Evolutionary conservation across 2,113 vertebrate species (phyloP), one percentile per base, ranked within the genome.

Genomic region (Anser cygnoides): DNA sequence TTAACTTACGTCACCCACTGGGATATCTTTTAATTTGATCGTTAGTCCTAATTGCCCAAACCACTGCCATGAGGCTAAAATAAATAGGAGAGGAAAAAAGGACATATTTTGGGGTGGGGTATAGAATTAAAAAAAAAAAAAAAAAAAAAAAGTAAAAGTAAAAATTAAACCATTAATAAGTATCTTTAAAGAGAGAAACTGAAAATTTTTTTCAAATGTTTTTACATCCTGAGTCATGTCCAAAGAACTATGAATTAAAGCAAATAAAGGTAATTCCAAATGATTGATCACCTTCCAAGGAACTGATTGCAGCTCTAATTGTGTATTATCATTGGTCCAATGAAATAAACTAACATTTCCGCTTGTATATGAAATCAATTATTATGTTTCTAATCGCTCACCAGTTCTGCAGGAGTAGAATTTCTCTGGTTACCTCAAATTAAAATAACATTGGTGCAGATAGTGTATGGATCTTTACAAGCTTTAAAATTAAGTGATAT

Each of bases 31-130:
- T 81, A 83, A 93, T 95, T 95, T 92, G 62, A 78, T 87, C 6
- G 1, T 85, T 96, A 94, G 92, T 95, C 80, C 63, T 89, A 95
- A 95, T 91, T 94, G 71, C 33, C 92, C 63, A 94, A 75, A 14
- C n/a, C 28, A 85, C 55, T 75, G n/a, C 26, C 95, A 11, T 29
- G 66, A 89, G 2, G 5, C 7, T 85, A 90, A 94, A 95, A 83
- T 61, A 94, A 95, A 92, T 19, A 94, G 8, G 19, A 76, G 39
- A 59, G 49, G 44, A 83, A 87, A 85, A 49, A 49, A 49, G 46
- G 46, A 49, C 46, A 49, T 22, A 49, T 49, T 49, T 49, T 49
- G 46, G 20, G 46, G 46, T 49, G 46, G 46, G 20, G 46, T 49
- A 22, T 49, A 22, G 46, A 49, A 46, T 46, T 44, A 44, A 44